These are phyloP conservation scores for Polymixis flavicincta DNA, from an alignment of 2,888 invertebrate species.

Conservation along the genomic window DNA sequence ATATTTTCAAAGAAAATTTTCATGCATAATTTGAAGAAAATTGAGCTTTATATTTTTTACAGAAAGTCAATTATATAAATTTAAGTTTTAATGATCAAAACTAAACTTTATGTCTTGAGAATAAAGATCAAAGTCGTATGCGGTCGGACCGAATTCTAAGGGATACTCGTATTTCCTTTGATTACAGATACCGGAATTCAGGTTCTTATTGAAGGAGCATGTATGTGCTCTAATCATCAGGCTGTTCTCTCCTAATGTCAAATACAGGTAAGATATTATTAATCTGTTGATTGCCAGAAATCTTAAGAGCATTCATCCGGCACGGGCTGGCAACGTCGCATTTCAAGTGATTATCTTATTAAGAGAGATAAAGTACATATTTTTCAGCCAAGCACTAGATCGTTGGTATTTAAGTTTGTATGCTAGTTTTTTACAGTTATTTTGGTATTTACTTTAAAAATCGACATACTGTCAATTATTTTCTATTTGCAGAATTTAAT, in stretches of 20 bases:
- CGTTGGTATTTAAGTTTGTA: no score
- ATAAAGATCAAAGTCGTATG: neutral
- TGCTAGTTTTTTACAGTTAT: no score
- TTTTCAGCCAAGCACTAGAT: no score
- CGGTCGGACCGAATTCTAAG: neutral
- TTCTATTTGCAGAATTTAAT: no score
- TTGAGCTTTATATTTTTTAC: neutral
- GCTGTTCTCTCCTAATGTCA: constrained; percentile 99
- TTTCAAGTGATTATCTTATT: no score
- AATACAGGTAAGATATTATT: constrained; percentile 92
- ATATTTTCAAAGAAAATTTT: neutral
- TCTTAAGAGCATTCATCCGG: no score
- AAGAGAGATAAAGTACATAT: no score
- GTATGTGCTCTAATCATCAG: constrained; percentile 99
- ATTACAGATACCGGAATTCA: constrained; percentile 97
- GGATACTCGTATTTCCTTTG: neutral
- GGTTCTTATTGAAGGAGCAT: constrained; percentile 98
- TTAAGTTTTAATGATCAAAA: neutral
- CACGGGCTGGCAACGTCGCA: no score
- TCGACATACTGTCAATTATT: no score
- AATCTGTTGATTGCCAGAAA: neutral
- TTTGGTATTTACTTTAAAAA: no score
- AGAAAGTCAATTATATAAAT: neutral
- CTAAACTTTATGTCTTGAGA: neutral
- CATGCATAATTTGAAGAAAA: neutral